Percentiles rank a stretch among this genome's conserved stretches.
These are phyloP conservation scores for Drosophila atripex DNA, from an alignment of 2,888 invertebrate genomes.

Conservation along the genomic window DNA sequence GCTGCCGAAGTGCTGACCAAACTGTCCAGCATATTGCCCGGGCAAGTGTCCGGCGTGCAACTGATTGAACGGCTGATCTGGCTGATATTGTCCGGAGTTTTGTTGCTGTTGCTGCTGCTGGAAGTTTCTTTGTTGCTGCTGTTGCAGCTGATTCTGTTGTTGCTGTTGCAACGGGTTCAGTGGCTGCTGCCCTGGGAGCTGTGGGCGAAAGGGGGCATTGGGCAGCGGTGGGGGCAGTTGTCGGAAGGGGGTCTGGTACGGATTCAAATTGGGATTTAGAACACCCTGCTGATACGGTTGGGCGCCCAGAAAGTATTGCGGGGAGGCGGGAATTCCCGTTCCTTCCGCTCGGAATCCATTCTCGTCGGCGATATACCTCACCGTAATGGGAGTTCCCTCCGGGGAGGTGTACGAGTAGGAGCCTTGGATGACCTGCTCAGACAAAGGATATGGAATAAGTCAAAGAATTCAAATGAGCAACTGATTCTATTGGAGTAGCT, in stretches of 20 bases:
- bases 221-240: slow-evolving; percentile 71
- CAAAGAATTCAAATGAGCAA: neutral
- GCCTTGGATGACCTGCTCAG: slow-evolving; percentile 87
- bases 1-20: slow-evolving; percentile 61
- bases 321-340: slow-evolving; percentile 83
- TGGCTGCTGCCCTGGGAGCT: slow-evolving; percentile 71
- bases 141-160: slow-evolving; percentile 68
- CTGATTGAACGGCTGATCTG: slow-evolving; percentile 73
- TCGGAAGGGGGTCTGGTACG: slow-evolving; percentile 81
- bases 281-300: slow-evolving; percentile 79
- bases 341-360: slow-evolving; percentile 85
- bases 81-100: slow-evolving; percentile 81
- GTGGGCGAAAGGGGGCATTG: slow-evolving; percentile 63
- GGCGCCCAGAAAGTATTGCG: slow-evolving; percentile 76
- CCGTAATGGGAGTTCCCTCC: slow-evolving; percentile 88
- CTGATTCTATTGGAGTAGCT: no score
- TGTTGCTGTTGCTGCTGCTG: slow-evolving; percentile 69
- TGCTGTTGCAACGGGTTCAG: slow-evolving; percentile 79
- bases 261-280: slow-evolving; percentile 81
- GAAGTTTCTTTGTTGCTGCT: slow-evolving; percentile 61
- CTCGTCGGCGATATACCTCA: slow-evolving; percentile 90
- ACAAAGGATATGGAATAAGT: neutral
- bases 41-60: slow-evolving; percentile 61
- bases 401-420: slow-evolving; percentile 90
- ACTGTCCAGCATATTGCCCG: slow-evolving; percentile 65